Conservation (phyloP, 2,888 invertebrate species). For the Pasiphila rectangulata region DNA sequence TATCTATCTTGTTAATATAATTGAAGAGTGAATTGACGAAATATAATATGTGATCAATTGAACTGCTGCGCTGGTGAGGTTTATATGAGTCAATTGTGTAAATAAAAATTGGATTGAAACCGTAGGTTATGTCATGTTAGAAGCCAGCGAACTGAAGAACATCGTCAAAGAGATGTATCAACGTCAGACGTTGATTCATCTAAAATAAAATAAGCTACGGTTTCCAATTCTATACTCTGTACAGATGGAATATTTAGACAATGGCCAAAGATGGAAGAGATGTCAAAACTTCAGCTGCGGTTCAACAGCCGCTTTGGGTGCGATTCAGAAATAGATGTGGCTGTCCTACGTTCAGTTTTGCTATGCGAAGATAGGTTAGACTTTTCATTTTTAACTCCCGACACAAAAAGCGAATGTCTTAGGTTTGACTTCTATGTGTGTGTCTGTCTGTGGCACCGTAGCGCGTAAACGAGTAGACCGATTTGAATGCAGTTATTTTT, state of each 20-base stretch:
- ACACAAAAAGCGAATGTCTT: neutral
- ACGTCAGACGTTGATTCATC: constrained; percentile 31
- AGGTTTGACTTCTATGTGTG: neutral
- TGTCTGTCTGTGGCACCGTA: too few species aligned
- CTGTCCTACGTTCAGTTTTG: constrained; percentile 6
- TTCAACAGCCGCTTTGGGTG: constrained; percentile 26
- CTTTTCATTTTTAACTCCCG: neutral
- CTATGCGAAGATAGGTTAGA: neutral
- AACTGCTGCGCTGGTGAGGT: too few species aligned
- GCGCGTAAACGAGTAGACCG: too few species aligned
- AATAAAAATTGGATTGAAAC: too few species aligned
- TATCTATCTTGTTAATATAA: too few species aligned
- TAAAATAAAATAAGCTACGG: too few species aligned
- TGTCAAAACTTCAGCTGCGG: constrained; percentile 32
- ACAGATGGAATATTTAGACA: constrained; percentile 39
- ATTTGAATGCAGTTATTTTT: too few species aligned
- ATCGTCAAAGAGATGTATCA: constrained; percentile 37
- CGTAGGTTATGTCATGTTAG: too few species aligned
- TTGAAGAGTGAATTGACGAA: too few species aligned
- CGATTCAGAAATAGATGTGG: constrained; percentile 24
- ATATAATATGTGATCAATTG: too few species aligned
- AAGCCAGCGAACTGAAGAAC: constrained; percentile 35
- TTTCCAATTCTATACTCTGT: constrained; percentile 20
- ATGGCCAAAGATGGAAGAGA: constrained; percentile 37
- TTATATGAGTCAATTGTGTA: too few species aligned